Evolutionary conservation across 1,140 invertebrate species (phyloP), one percentile per base, ranked within the genome.

Genomic region (Notospermus geniculatus): DNA sequence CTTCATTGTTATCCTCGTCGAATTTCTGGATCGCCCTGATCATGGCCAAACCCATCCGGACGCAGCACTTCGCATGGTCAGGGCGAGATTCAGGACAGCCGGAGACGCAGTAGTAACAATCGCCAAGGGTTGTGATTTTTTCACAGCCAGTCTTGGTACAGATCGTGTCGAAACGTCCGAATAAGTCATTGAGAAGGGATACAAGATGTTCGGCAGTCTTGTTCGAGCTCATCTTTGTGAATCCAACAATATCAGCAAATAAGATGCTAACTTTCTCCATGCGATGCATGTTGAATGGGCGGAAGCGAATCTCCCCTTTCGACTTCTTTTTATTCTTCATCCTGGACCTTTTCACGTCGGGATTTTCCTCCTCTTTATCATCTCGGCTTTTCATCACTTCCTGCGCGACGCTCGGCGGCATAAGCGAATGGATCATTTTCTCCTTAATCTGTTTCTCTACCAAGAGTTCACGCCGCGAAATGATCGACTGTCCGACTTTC

Each of bases 161-260:
- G 1, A 97, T 83, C 58, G 90, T 90, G 75, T 98, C 95, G 81
- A 98, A 98, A 59, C 95, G 85, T 73, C 96, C 95, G 82, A 98
- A 98, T 28, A 98, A 80, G 83, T 97, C 93, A 79, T 97, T 97
- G 1, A 98, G 83, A 63, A 97, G 91, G 64, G 88, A 74, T 88
- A 92, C 94, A 88, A 82, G 87, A 89, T 84, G 78, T 62, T 81
- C 78, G 9, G 84, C 83, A 57, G 81, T 83, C 71, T 98, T 98
- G 65, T 94, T 97, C 46, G 93, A 95, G 53, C 92, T 93, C 95
- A 98, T 98, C 73, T 89, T 90, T 0, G 95, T 98, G 78, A 98
- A 98, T 4, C 95, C 95, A 22, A 97, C 94, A 74, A 98, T 97
- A 78, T 98, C 95, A 30, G 95, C 95, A 78, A 98, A 98, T n/a